phyloP scores from a whole-genome alignment of 1,140 invertebrate genomes.

The Calliphora vicina region DNA sequence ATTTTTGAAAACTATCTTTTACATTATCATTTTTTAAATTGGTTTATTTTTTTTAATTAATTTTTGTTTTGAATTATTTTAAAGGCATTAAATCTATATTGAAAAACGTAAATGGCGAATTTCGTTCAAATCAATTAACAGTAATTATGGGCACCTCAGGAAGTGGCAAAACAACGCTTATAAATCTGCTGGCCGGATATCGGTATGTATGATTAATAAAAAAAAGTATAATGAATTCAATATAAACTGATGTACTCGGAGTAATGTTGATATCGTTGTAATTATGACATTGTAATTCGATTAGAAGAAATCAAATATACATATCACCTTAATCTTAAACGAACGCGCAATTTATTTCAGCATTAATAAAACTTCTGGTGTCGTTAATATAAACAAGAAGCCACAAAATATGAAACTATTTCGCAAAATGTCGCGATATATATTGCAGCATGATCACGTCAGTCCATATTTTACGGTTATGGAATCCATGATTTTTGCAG shows the following conservation, averaged over 20 bases:
- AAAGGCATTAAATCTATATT: conserved; percentile 49
- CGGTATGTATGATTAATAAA: conserved; percentile 67
- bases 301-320: no score
- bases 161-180: conserved; percentile 89
- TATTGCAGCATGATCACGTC: conserved; percentile 94
- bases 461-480: conserved; percentile 84
- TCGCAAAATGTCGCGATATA: conserved; percentile 88
- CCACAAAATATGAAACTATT: conserved; percentile 79
- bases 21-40: neutral
- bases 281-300: no score
- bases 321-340: no score
- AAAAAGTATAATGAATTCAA: no score
- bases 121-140: conserved; percentile 69
- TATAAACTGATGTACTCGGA: no score
- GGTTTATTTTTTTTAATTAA: neutral
- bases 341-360: conserved; percentile 44
- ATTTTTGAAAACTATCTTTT: no score
- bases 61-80: no score
- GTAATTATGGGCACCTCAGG: conserved; percentile 86
- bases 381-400: conserved; percentile 77
- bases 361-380: conserved; percentile 66
- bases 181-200: conserved; percentile 86
- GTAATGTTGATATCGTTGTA: no score
- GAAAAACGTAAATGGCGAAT: conserved; percentile 51
- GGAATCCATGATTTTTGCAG: conserved; percentile 86